Base-by-base conservation (phyloP, 1,140 invertebrate species). In the Trichoplusia ni region DNA sequence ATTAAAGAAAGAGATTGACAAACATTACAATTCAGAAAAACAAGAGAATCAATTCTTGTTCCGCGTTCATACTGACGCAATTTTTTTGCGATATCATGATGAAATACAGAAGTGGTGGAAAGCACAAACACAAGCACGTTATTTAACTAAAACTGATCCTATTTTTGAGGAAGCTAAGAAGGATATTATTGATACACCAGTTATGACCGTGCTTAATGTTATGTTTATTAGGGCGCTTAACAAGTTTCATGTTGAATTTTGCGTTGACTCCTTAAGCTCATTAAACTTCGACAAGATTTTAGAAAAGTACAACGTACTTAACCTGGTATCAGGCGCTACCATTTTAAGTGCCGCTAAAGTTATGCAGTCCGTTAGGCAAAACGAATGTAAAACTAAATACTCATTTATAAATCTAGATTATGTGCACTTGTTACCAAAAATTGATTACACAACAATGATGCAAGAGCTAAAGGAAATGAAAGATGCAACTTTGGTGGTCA, bases 61-160 rank as follows among this genome's bases (percentile, higher is more conserved):
- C 29, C 16, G 38, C 3, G 61, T 67, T 27, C 69, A 71, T 40
- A 47, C 64, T 4, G 64, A 71, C 37, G 59, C 64, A 2, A 60
- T 71, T 16, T 71, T 58, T 14, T 27, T 63, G 16, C 42, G 53
- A 25, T 67, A 58, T 53, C 69, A 71, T 40, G 69, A 71, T 11
- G 53, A 67, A 18, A 67, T 71, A 37, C 53, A 64, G 47, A 71
- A 67, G 40, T 71, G 69, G 69, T 71, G 69, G 69, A 67, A 63
- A 49, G 4, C 42, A 13, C 46, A 40, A 37, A 25, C 42, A 5
- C 9, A 60, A 38, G 54, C 54, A 1, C 47, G 47, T 2, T 69
- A 69, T 46, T 38, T 69, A 33, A 64, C 56, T n/a, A 60, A 69
- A 31, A 31, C 37, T n/a, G 60, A 56, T 21, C 40, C 44, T 8